phyloP scores from a whole-genome alignment of 2,797 vertebrate genomes.

The Pteronotus mesoamericanus region DNA sequence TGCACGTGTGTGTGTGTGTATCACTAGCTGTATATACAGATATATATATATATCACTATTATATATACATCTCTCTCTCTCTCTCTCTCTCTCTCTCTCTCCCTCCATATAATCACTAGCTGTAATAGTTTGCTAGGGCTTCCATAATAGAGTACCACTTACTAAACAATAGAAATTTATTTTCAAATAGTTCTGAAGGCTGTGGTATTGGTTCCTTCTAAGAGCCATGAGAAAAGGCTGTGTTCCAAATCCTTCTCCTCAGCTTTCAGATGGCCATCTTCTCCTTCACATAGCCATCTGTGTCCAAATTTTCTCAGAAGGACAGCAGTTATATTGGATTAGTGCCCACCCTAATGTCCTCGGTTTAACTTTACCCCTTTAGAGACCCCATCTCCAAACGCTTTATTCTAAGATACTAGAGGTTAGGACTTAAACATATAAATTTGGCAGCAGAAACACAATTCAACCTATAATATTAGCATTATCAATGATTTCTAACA shows the following conservation, averaged over 20 bases:
- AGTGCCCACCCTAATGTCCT: neutral
- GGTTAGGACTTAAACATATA: neutral
- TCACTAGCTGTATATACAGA: too few relatives aligned
- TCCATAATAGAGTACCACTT: neutral
- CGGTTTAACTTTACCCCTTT: neutral
- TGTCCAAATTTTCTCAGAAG: neutral
- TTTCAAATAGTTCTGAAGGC: neutral
- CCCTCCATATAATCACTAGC: neutral
- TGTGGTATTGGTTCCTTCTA: neutral
- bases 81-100: too few relatives aligned
- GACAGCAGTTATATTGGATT: neutral
- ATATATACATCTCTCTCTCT: too few relatives aligned
- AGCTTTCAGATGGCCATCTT: neutral
- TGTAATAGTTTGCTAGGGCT: neutral
- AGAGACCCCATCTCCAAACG: neutral
- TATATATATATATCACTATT: too few relatives aligned
- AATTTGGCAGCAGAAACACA: neutral
- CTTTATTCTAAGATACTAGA: neutral
- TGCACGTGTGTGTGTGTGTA: too few relatives aligned
- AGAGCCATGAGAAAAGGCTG: neutral
- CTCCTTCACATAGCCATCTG: neutral
- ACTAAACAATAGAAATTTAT: neutral
- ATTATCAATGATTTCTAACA: neutral
- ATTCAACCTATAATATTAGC: neutral
- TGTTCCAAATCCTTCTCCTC: neutral